Evolutionary conservation across 2,797 vertebrate species (phyloP), one percentile per base, ranked within the genome.

Genomic region (Amblyraja radiata): DNA sequence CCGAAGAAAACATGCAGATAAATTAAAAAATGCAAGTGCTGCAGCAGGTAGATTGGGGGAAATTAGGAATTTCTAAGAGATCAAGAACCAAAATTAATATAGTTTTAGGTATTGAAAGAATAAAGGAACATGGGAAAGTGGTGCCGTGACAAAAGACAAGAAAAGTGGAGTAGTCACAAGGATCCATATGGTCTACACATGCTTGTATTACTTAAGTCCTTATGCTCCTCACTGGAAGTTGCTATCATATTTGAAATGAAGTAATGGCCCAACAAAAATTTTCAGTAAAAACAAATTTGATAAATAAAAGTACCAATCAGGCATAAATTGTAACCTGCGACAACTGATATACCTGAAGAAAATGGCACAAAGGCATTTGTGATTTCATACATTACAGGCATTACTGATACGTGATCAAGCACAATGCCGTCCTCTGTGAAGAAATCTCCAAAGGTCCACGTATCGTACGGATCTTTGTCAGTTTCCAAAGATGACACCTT

Each of bases 401-500:
- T 97, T 90, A 97, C 97, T 9, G 95, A 95, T 46, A 97, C 95
- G 0, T 97, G 95, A 94, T 99, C 98, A 74, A 99, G 97, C 90
- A 99, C 97, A 46, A 99, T 98, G 65, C 98, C 98, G 63, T 99
- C 99, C 94, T 99, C 99, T 23, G 95, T 98, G 94, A 99, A 99
- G 94, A 98, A 96, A 91, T 98, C 97, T 93, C 98, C 95, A 58
- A 96, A 98, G 28, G 96, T 97, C 97, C 97, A 98, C 93, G 98
- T 97, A 76, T 96, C 96, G 81, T 96, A 98, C 0, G 96, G 96
- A 93, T 98, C 97, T 94, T 97, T 97, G 16, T 97, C 97, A 76
- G 97, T 95, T 93, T 96, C 97, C 83, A 96, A 93, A 58, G 96
- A 94, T 11, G 95, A 92, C 94, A 97, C 95, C 98, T 99, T 94